Evolutionary conservation across 1,140 invertebrate species (phyloP), one percentile per base, ranked within the genome.

Genomic region (Drosophila sechellia): DNA sequence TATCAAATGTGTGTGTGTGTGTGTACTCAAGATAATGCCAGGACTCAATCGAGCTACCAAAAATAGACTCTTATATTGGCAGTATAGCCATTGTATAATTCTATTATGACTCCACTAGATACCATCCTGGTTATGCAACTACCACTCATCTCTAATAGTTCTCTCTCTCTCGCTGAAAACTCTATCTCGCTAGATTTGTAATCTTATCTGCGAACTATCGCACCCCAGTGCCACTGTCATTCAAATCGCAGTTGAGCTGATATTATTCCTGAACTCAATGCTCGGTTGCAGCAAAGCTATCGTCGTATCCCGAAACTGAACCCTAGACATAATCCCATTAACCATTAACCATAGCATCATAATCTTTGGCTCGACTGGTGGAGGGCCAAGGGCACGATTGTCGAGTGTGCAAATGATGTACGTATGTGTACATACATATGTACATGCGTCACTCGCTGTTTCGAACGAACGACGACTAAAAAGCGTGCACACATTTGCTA

Each of bases 301-400:
- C 4, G 3, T 5, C 46, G 12, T 20, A 22, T 49, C 20, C 66
- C 49, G 66, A 50, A 69, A 69, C 64, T 22, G 17, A 17, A 20
- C 15, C 49, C 35, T 1, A 48, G 22, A 48, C 34, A 61, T 58
- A 59, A 66, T 66, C 58, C 64, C 45, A 66, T 64, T 68, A 68
- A 27, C 46, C 40, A 68, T 45, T 45, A 20, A 22, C 15, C 42
- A 22, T 43, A 22, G 12, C 25, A 64, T 50, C 60, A 53, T 68
- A 25, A 69, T 68, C 64, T 69, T 56, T 20, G 53, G 42, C 64
- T 57, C 15, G 34, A 69, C 31, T 31, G 31, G 25, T 35, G 20
- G 66, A 57, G 64, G 68, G 64, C 37, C 50, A 70, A 70, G 68
- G 50, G 64, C 25, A 40, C n/a, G 6, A 34, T 27, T 42, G 45